Conservation (phyloP, 2,113 vertebrate genomes). For the Centropus unirufus region DNA sequence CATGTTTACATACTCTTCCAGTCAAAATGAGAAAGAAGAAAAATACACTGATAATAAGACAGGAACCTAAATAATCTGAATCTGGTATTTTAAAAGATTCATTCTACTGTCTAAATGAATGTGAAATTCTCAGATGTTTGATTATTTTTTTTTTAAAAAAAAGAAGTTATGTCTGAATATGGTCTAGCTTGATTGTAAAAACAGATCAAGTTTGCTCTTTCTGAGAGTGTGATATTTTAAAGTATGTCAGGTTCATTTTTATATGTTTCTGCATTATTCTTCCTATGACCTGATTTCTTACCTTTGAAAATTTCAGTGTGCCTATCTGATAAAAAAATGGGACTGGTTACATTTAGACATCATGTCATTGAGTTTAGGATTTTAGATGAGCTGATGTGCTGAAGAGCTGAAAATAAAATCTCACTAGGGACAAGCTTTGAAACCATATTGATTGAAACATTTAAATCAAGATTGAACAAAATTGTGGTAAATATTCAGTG, state of each 20-base stretch:
- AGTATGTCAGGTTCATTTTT: not conserved
- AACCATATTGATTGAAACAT: not conserved
- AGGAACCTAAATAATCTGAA: not conserved
- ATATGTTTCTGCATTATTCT: not conserved
- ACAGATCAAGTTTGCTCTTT: not conserved
- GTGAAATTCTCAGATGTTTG: not conserved
- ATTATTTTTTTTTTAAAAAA: not conserved
- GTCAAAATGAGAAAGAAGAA: not conserved
- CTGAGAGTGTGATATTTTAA: not conserved
- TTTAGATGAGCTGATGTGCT: not conserved
- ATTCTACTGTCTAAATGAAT: not conserved
- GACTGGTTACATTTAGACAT: not conserved
- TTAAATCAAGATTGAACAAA: conserved; percentile 1
- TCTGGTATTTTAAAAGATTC: not conserved
- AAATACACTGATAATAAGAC: not conserved
- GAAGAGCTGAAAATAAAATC: not conserved
- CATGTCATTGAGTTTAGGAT: not conserved
- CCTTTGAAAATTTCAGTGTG: not conserved
- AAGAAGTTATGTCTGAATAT: not conserved
- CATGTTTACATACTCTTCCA: not conserved
- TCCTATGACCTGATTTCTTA: not conserved
- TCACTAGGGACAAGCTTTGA: not conserved
- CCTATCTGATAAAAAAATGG: not conserved
- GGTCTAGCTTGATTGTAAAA: not conserved
- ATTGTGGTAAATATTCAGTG: not conserved